Percentiles rank a stretch among this genome's conserved stretches.
phyloP scores from a whole-genome alignment of 2,113 vertebrate genomes.

The Murina feae region DNA sequence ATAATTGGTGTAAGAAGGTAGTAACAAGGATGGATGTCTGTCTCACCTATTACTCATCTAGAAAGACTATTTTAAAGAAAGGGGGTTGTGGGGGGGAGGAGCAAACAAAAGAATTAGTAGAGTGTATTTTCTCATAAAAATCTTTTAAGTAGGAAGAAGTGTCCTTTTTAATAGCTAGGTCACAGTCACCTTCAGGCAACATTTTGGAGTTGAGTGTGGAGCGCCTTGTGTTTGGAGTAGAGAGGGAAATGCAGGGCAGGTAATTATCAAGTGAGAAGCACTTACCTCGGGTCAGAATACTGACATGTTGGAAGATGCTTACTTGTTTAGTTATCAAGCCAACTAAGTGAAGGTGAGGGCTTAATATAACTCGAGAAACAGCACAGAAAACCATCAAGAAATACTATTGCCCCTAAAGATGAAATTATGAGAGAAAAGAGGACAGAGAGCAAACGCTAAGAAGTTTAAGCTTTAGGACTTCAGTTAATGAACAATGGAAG shows the following conservation, averaged over 20 bases:
- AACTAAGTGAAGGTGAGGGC: neutral
- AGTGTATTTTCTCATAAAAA: neutral
- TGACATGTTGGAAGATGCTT: neutral
- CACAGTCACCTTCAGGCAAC: neutral
- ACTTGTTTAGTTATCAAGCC: neutral
- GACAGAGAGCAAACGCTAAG: neutral
- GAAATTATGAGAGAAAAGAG: neutral
- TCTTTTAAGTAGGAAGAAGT: neutral
- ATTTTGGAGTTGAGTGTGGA: neutral
- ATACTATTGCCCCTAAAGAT: neutral
- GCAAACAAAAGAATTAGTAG: neutral
- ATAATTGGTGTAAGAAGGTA: neutral
- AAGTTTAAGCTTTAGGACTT: neutral
- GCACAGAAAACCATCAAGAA: neutral
- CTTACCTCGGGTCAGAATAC: neutral
- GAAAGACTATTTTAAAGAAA: neutral
- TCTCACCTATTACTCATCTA: neutral
- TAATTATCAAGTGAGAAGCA: neutral
- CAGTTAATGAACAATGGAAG: neutral
- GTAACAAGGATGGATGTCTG: neutral
- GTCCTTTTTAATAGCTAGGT: neutral
- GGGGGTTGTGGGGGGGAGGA: too few species aligned
- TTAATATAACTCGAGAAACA: neutral
- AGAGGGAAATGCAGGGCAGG: neutral
- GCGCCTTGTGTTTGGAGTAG: neutral